These are phyloP conservation scores for Choloepus didactylus DNA, from an alignment of 2,797 vertebrate genomes.

Conservation along the genomic window DNA sequence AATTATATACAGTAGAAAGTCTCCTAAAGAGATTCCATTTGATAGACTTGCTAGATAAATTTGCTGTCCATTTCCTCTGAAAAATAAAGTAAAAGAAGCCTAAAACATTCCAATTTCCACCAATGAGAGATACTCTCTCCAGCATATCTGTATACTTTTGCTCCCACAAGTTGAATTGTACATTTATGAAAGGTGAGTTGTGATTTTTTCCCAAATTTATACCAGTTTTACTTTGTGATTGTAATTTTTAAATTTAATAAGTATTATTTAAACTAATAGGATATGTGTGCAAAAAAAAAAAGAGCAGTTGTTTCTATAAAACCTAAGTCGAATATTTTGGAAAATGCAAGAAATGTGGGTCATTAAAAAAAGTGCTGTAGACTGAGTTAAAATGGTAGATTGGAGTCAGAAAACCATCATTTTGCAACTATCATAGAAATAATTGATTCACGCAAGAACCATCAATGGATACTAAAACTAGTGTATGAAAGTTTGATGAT, in stretches of 20 bases:
- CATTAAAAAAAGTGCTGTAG: neutral
- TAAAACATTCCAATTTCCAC: neutral
- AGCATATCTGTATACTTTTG: neutral
- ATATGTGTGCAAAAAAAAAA: neutral
- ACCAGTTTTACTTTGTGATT: slow-evolving; percentile 26
- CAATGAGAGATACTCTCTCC: neutral
- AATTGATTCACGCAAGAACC: neutral
- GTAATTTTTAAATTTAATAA: neutral
- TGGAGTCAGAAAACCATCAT: slow-evolving; percentile 14
- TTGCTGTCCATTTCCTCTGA: neutral
- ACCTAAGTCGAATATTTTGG: slow-evolving; percentile 5
- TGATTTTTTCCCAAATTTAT: neutral
- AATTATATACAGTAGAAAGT: neutral
- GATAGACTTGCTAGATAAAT: slow-evolving; percentile 6
- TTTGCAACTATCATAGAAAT: slow-evolving; percentile 17
- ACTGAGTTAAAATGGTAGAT: slow-evolving; percentile 21
- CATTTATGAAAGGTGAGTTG: neutral
- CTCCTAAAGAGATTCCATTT: neutral
- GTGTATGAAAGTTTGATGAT: neutral
- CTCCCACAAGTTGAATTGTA: neutral
- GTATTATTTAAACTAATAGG: slow-evolving; percentile 20
- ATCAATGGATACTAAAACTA: neutral
- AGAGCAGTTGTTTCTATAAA: neutral
- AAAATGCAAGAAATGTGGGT: neutral
- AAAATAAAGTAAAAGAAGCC: neutral